Percentiles rank a stretch among this genome's conserved stretches.
phyloP scores from a whole-genome alignment of 1,140 invertebrate genomes.

The Drosophila hydei region DNA sequence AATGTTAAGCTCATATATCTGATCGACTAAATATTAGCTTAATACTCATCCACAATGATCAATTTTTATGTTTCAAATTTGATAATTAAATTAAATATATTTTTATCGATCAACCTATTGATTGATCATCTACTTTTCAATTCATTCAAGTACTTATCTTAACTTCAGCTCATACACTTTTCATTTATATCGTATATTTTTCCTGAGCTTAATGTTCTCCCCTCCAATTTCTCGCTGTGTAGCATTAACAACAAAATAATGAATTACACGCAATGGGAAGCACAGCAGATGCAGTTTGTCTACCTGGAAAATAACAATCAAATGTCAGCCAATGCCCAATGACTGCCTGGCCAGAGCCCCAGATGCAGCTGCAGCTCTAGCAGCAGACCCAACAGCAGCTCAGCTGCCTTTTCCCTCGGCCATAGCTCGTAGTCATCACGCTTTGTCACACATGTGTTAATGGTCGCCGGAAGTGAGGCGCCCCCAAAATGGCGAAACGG shows the following conservation, averaged over 20 bases:
- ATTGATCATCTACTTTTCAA: too few relatives aligned
- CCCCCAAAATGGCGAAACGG: constrained; percentile 60
- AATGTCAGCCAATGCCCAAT: constrained; percentile 41
- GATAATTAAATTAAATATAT: too few relatives aligned
- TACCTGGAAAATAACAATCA: constrained; percentile 46
- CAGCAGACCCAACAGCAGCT: background rate
- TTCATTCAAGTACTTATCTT: too few relatives aligned
- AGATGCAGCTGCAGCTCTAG: background rate
- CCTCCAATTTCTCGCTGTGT: constrained; percentile 23
- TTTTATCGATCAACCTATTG: too few relatives aligned
- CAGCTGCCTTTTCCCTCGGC: background rate
- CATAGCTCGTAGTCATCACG: constrained; percentile 31
- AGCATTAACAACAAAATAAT: constrained; percentile 61
- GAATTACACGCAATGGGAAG: constrained; percentile 83
- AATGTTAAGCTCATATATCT: too few relatives aligned
- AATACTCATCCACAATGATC: too few relatives aligned
- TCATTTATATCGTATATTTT: too few relatives aligned
- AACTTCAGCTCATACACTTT: too few relatives aligned
- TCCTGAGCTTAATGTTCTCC: background rate
- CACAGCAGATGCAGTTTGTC: constrained; percentile 62
- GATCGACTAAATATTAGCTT: too few relatives aligned
- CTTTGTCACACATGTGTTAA: constrained; percentile 62
- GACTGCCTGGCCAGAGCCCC: constrained; percentile 2
- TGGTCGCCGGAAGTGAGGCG: constrained; percentile 71
- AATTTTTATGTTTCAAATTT: too few relatives aligned